Conservation (phyloP, 2,888 invertebrate genomes). For the Drosophila barbarae region DNA sequence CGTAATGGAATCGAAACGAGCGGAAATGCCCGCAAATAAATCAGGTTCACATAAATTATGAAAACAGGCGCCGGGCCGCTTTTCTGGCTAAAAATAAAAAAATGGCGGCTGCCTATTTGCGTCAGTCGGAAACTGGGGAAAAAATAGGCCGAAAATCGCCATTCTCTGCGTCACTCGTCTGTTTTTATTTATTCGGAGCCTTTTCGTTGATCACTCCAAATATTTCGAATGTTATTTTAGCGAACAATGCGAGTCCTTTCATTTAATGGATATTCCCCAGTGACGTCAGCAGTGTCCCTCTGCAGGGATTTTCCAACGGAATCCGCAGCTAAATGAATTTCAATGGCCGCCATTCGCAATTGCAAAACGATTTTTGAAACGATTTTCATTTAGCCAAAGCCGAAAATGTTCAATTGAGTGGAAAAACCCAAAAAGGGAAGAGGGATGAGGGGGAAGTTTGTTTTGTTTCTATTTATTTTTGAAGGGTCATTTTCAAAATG, state of each 20-base stretch:
- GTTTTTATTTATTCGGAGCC: conserved; percentile 27
- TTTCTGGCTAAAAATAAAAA: conserved; percentile 31
- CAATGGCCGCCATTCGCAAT: conserved; percentile 22
- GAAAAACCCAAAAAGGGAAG: conserved; percentile 7
- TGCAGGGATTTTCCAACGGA: conserved; percentile 14
- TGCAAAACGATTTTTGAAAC: conserved; percentile 23
- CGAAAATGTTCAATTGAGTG: conserved; percentile 33
- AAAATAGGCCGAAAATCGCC: not conserved
- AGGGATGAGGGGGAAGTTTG: conserved; percentile 6
- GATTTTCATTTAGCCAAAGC: conserved; percentile 30
- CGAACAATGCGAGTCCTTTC: not conserved
- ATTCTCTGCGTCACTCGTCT: conserved; percentile 4
- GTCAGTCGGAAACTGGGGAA: conserved; percentile 12
- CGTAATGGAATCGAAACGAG: conserved; percentile 62
- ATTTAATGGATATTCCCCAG: conserved; percentile 4
- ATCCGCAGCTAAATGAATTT: conserved; percentile 28
- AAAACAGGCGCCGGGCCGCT: conserved; percentile 30
- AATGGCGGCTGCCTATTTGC: conserved; percentile 34
- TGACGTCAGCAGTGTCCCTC: conserved; percentile 28
- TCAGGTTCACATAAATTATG: conserved; percentile 54
- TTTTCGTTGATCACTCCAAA: conserved; percentile 34
- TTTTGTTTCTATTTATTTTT: not conserved
- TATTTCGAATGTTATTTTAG: conserved; percentile 15
- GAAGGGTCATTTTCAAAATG: conserved; percentile 13
- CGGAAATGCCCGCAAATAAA: conserved; percentile 60